Conservation (phyloP, 1,140 invertebrate species). For the Leptinotarsa lineolata region DNA sequence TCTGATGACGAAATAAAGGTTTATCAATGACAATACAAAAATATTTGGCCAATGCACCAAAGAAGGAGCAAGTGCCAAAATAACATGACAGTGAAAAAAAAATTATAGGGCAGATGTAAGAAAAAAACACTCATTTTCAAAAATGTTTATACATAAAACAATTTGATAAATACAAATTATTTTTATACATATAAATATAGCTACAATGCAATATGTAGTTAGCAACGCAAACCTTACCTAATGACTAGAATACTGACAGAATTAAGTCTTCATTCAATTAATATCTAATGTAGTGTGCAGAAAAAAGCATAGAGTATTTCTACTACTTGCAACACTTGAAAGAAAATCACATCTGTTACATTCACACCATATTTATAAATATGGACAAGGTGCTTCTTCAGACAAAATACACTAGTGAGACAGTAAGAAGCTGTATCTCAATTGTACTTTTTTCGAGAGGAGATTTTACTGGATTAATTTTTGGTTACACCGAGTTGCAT, state of each 20-base stretch:
- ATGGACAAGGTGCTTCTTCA: slow-evolving; percentile 5
- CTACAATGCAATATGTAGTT: slow-evolving; percentile 49
- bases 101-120: not conserved
- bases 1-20: too few relatives aligned
- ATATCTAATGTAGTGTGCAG: slow-evolving; percentile 44
- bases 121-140: not conserved
- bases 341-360: slow-evolving; percentile 33
- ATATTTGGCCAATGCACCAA: too few relatives aligned
- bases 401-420: not conserved
- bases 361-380: slow-evolving; percentile 14
- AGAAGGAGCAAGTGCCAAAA: too few relatives aligned
- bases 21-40: too few relatives aligned
- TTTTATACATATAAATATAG: slow-evolving; percentile 47
- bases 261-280: slow-evolving; percentile 53
- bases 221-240: slow-evolving; percentile 49
- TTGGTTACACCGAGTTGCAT: too few relatives aligned
- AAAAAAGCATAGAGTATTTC: slow-evolving; percentile 22
- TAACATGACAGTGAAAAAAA: too few relatives aligned
- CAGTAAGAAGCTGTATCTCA: too few relatives aligned
- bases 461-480: too few relatives aligned
- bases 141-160: slow-evolving; percentile 48
- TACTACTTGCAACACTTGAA: slow-evolving; percentile 9
- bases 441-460: too few relatives aligned
- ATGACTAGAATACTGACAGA: slow-evolving; percentile 57
- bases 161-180: slow-evolving; percentile 50